Conservation (phyloP, 2,797 vertebrate species). For the Silurus lanzhouensis region DNA sequence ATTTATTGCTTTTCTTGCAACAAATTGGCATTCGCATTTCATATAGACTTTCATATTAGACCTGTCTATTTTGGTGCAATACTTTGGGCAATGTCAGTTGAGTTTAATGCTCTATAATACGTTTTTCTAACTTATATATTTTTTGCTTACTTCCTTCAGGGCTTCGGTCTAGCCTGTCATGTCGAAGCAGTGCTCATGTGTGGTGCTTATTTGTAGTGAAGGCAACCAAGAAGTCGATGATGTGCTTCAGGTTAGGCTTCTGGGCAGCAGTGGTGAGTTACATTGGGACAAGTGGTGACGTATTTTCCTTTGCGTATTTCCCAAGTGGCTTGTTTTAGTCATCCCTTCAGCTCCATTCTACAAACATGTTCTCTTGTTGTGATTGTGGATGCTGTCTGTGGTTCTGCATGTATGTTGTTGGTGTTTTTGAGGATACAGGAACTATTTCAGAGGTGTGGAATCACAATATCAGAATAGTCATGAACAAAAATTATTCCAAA, state of each 20-base stretch:
- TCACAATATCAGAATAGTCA: neutral
- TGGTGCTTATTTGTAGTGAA: neutral
- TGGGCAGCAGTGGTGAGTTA: neutral
- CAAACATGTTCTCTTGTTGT: conserved; percentile 6
- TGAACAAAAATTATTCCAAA: neutral
- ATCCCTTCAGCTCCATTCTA: neutral
- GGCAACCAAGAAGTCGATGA: neutral
- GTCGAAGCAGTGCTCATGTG: neutral
- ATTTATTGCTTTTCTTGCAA: neutral
- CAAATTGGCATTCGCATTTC: neutral
- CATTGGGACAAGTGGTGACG: neutral
- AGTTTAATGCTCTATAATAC: neutral
- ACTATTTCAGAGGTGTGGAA: too few species aligned
- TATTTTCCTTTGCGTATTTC: neutral
- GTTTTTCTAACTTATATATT: neutral
- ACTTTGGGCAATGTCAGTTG: neutral
- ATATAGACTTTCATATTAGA: neutral
- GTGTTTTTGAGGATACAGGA: neutral
- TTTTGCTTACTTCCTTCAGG: neutral
- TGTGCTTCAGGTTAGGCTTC: conserved; percentile 2
- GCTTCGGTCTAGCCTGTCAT: neutral
- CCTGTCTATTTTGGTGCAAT: neutral
- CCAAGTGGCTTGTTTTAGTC: neutral
- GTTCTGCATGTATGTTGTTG: neutral
- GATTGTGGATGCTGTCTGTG: neutral